Base-by-base conservation (phyloP, 2,113 vertebrate species). In the Anoplopoma fimbria region DNA sequence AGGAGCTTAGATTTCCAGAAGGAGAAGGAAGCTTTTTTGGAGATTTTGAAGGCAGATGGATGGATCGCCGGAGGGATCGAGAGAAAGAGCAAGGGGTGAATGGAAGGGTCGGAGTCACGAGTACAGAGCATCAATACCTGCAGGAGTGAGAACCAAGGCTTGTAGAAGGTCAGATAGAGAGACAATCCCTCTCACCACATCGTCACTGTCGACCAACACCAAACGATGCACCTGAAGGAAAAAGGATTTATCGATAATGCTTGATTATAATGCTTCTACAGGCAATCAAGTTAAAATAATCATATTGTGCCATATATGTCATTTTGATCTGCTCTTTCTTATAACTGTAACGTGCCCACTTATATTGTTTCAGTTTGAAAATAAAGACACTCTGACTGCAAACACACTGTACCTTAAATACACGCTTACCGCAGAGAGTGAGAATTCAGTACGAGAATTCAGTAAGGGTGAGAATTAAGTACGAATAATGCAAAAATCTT, bases 101-200 rank as follows among this genome's bases (percentile, higher is more conserved):
- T 31, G 51, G 61, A 65, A 36, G 80, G 15, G 61, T 61, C 57
- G 78, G 86, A 57, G 90, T 96, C 95, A 98, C 94, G 96, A 95
- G 90, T 94, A 93, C 89, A 99, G 97, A 83, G 97, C 97, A 58
- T 99, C 96, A 64, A 99, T 98, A 95, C 98, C 98, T 94, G 97
- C 97, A 0, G 98, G 98, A 82, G 95, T 96, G 92, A 99, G 96
- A 74, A 99, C 96, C 87, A 99, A 94, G 0, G 98, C 97, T 93
- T 99, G 98, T 9, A 99, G 98, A 65, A 99, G 96, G 94, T 99
- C 98, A 0, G 98, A 99, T 29, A 99, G 96, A 38, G 98, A 99
- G 77, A 99, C 83, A 63, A 99, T 97, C 10, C 98, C 98, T 89
- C 93, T 95, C 0, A 98, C 97, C 83, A 95, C 90, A 45, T 91